Base-by-base conservation (phyloP, 2,888 invertebrate genomes). In the Trilocha varians region DNA sequence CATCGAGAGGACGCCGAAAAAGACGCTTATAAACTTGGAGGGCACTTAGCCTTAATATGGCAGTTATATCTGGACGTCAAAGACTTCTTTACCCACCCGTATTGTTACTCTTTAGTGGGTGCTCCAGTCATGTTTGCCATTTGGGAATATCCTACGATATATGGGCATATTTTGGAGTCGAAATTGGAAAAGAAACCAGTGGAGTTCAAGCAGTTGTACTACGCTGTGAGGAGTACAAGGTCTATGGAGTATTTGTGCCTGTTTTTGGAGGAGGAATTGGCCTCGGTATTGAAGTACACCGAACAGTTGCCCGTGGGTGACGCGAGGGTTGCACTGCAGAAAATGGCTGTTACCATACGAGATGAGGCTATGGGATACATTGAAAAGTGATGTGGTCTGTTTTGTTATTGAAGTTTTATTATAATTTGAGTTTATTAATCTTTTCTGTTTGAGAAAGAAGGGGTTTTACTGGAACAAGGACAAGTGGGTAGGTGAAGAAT, bases 91-190 rank as follows among this genome's bases (percentile, higher is more conserved):
- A 75, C 70, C 0, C 80, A 84, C 34, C 83, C 82, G 0, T 65
- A 78, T 50, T 76, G 78, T 0, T 84, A 73, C 49, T 83, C 84
- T 0, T 53, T 79, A 13, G 79, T 82, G 1, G 75, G 82, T 0
- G 78, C 82, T 0, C 84, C 84, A 3, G 73, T 77, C 0, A 72
- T 66, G 0, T 47, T 76, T 5, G 84, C 79, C 1, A 32, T 79
- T 15, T 84, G 84, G 84, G 84, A 84, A 43, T 83, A 84, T 39
- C 84, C 84, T 0, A 68, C 70, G 0, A 48, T 84, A 2, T 84
- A 82, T 41, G 73, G 75, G 0, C 70, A 71, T 35, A 65, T 84
- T 17, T 50, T 70, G 13, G 69, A 78, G 40, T 57, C 80, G 0
- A 78, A 69, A 40, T 3, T 78, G 3, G 70, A 77, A 15, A 66